A percentile compares a stretch with the other conserved stretches of the same genome.
Conservation (phyloP, 2,113 vertebrate species). For the Catagonus wagneri region DNA sequence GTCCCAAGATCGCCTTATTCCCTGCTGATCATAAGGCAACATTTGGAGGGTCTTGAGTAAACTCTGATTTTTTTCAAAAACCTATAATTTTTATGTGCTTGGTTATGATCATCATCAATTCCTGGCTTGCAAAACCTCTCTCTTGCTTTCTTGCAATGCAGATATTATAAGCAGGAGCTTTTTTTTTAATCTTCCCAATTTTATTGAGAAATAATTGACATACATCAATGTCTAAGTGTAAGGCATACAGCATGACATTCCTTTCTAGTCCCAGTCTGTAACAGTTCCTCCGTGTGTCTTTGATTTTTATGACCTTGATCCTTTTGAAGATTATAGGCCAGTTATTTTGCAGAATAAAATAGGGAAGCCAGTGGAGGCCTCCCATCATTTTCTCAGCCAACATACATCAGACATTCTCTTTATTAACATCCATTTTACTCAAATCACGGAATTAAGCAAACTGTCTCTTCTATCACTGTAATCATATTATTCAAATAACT, state of each 20-base stretch:
- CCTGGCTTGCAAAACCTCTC: too few relatives aligned
- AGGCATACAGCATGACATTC: too few relatives aligned
- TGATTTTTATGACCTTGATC: not conserved
- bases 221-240: too few relatives aligned
- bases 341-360: not conserved
- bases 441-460: not conserved
- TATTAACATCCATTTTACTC: not conserved
- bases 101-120: too few relatives aligned
- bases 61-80: too few relatives aligned
- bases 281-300: not conserved
- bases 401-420: not conserved
- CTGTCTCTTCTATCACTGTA: not conserved
- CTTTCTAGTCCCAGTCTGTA: not conserved
- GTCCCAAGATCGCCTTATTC: fast-evolving
- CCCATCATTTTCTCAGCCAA: not conserved
- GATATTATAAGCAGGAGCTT: too few relatives aligned
- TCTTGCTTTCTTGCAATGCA: too few relatives aligned
- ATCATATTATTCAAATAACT: not conserved
- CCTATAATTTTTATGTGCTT: too few relatives aligned
- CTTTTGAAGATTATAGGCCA: not conserved
- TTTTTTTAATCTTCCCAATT: too few relatives aligned
- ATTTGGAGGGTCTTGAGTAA: not conserved
- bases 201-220: too few relatives aligned
- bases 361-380: not conserved
- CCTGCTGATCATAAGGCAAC: not conserved